These are phyloP conservation scores for Pterocles orientalis DNA, from an alignment of 2,113 vertebrate species.

Conservation along the genomic window DNA sequence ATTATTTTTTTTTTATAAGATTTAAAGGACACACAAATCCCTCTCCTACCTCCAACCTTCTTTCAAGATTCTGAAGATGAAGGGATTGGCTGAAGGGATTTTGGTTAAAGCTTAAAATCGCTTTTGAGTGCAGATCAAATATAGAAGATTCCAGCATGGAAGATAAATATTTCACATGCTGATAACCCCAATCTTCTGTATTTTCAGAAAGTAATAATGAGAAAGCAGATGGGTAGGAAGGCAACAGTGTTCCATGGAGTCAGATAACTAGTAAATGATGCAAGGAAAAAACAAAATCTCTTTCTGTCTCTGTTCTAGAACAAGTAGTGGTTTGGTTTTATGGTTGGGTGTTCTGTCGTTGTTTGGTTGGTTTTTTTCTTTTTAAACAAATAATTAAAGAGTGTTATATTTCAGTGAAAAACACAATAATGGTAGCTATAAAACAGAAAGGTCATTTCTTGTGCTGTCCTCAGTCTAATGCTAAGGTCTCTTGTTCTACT, in stretches of 20 bases:
- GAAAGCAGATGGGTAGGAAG: neutral
- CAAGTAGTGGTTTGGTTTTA: neutral
- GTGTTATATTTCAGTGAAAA: neutral
- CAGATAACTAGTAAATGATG: neutral
- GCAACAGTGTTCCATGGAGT: neutral
- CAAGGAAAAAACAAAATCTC: neutral
- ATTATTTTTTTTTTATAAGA: neutral
- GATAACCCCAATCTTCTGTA: neutral
- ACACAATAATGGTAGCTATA: neutral
- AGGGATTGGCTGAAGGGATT: neutral
- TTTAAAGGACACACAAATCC: neutral
- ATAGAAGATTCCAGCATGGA: neutral
- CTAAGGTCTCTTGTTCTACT: neutral
- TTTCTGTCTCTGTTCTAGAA: neutral
- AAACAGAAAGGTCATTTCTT: neutral
- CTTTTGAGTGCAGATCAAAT: constrained; percentile 28
- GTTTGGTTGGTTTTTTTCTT: neutral
- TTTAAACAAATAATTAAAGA: neutral
- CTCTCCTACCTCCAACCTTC: neutral
- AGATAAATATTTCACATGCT: constrained; percentile 38
- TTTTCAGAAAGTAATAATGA: neutral
- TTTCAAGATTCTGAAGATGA: neutral
- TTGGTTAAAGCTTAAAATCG: neutral
- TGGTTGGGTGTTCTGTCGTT: neutral
- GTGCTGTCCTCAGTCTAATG: neutral